phyloP scores from a whole-genome alignment of 30 jellyfish, hydroid and myxozoan species.

The Cassiopea xamachana region DNA sequence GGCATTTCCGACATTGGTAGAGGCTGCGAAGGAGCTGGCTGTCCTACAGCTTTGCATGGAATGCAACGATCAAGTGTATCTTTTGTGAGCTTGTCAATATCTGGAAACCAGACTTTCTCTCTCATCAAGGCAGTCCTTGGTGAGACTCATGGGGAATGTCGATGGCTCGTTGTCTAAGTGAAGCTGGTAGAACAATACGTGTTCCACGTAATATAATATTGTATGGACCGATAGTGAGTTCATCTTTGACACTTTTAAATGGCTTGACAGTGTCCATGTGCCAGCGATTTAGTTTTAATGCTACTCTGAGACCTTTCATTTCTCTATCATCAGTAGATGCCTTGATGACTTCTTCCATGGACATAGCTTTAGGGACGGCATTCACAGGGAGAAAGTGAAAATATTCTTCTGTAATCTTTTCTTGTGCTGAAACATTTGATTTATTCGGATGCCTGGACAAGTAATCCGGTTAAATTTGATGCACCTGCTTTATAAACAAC shows the following conservation, averaged over 20 bases:
- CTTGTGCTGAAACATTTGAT: not conserved
- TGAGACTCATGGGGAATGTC: conserved; percentile 20
- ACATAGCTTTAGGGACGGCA: conserved; percentile 20
- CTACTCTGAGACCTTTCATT: conserved; percentile 11
- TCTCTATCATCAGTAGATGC: not conserved
- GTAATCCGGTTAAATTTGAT: conserved; percentile 34
- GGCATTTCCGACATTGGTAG: conserved; percentile 35
- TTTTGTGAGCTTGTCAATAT: conserved; percentile 26
- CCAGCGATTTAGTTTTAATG: conserved; percentile 30
- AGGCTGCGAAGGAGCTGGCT: conserved; percentile 29
- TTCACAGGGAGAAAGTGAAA: not conserved
- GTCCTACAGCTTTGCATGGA: conserved; percentile 64
- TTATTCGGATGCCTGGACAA: conserved; percentile 34
- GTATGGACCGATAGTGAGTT: conserved; percentile 20
- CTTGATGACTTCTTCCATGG: not conserved
- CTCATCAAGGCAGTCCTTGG: conserved; percentile 55
- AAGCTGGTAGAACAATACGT: conserved; percentile 8
- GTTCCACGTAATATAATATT: conserved; percentile 20
- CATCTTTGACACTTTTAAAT: conserved; percentile 11
- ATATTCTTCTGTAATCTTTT: not conserved
- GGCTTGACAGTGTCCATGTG: conserved; percentile 9
- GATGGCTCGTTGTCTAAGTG: conserved; percentile 2
- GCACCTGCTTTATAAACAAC: conserved; percentile 32
- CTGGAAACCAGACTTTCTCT: conserved; percentile 67
- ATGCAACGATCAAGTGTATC: conserved; percentile 38